phyloP scores from a whole-genome alignment of 2,797 vertebrate species.

The Halcyon chelicuti region DNA sequence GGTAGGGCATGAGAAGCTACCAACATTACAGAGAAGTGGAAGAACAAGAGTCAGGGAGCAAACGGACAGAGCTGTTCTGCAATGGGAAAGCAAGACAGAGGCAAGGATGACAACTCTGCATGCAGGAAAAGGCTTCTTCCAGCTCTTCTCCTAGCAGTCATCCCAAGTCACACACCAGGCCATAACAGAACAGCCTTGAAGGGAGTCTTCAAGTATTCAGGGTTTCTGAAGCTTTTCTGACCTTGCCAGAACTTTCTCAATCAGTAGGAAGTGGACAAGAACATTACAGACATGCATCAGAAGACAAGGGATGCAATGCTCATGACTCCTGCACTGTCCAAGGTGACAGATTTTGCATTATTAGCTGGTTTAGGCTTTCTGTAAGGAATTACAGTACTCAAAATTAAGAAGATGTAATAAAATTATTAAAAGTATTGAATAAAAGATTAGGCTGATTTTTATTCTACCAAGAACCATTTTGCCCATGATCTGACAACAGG shows the following conservation, averaged over 20 bases:
- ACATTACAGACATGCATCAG: background rate
- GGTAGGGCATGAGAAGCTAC: background rate
- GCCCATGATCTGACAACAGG: background rate
- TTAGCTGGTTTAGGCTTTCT: background rate
- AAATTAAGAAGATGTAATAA: background rate
- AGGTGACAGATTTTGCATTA: background rate
- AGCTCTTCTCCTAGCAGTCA: background rate
- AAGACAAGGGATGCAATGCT: background rate
- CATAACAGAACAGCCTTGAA: background rate
- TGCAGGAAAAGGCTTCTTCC: background rate
- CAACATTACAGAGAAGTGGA: background rate
- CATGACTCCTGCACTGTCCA: background rate
- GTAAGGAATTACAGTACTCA: background rate
- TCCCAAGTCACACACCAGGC: background rate
- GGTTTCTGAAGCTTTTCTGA: background rate
- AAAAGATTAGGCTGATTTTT: background rate
- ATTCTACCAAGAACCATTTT: background rate
- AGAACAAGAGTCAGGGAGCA: background rate
- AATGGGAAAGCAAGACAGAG: background rate
- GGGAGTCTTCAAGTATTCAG: background rate
- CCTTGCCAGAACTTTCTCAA: background rate
- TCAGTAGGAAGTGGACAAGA: background rate
- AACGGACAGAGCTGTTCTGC: background rate
- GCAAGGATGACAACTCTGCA: background rate
- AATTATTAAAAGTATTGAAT: background rate